Evolutionary conservation across 2,888 invertebrate species (phyloP), one percentile per base, ranked within the genome.

Genomic region (Synergus gifuensis): DNA sequence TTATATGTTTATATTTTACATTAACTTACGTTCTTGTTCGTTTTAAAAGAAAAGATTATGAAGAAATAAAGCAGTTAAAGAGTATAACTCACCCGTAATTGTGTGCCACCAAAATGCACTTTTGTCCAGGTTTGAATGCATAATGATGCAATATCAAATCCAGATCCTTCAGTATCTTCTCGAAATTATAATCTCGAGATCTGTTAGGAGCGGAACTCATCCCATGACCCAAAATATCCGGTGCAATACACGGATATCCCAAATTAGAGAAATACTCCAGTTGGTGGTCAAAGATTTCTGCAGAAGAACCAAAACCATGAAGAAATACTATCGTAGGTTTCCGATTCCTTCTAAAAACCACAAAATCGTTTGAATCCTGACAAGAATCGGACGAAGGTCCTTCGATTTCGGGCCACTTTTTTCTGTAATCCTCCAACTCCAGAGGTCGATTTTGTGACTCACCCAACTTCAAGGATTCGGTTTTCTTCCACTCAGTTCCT

Each of bases 171-270:
- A 95, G 90, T 66, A 95, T 92, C 86, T 94, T 94, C 80, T 93
- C 92, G 87, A 96, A 95, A 46, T 93, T 93, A 87, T 95, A 96
- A 64, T 94, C 93, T 77, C 91, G 91, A 2, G 93, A 88, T 81
- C 93, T 92, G 81, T 93, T 91, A 14, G 95, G 95, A 11, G 94
- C 94, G 67, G 94, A 93, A 87, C 95, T 95, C 86, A 94, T 93
- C 0, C 96, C 96, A 88, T 96, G 96, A 0, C 96, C 95, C 58
- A 96, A 91, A 90, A 95, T 92, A 89, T 96, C 95, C 16, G 95
- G 95, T 0, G 95, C 95, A 14, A 95, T 92, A 78, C 95, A 93
- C 86, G 95, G 95, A 89, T 94, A 95, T 0, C 95, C 95, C 83
- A 92, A 92, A 69, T 90, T 90, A 5, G 93, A 92, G 86, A 95